Base-by-base conservation (phyloP, 2,888 invertebrate species). In the Chromoteleia sp. region DNA sequence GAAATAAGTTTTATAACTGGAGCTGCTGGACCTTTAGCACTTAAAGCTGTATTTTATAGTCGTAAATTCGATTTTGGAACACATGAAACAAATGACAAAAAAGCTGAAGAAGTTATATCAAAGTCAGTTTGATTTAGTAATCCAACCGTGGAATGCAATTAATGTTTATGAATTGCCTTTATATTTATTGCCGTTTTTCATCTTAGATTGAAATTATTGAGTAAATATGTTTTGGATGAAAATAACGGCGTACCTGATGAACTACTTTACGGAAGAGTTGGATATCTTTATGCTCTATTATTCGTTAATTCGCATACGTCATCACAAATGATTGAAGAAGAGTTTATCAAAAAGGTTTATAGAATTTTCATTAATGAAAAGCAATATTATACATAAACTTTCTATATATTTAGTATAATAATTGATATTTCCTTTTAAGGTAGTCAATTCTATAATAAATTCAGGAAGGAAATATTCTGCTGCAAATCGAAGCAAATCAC, bases 181-280 rank as follows among this genome's bases (percentile, higher is more conserved):
- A 21, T 6, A 10, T 33, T 54, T 30, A 29, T 6, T 39, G 41
- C n/a, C 52, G 0, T 0, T 54, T 48, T 65, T 78, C 14, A 48
- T 5, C 65, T 54, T 39, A 96, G 96, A 86, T 91, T 96, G 30
- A 92, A 93, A 84, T 89, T 92, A 10, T 87, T 96, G 73, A 92
- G 93, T 68, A 91, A 93, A 58, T 91, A 93, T 83, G 93, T 95
- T 59, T 89, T 94, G 83, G 92, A 93, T 68, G 92, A 93, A 43
- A 88, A 89, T 54, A 90, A 92, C 17, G 93, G 93, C 81, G 86
- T 94, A 59, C 95, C 97, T 0, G 96, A 98, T 93, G 98, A 98
- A 92, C 91, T 97, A 70, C 93, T 98, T 33, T 97, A 97, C 93
- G 98, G 98, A 3, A 93, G 96, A 88, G 94, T 94, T 84, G 98